Conservation (phyloP, 2,797 vertebrate species). For the Anisognathus igniventris region DNA sequence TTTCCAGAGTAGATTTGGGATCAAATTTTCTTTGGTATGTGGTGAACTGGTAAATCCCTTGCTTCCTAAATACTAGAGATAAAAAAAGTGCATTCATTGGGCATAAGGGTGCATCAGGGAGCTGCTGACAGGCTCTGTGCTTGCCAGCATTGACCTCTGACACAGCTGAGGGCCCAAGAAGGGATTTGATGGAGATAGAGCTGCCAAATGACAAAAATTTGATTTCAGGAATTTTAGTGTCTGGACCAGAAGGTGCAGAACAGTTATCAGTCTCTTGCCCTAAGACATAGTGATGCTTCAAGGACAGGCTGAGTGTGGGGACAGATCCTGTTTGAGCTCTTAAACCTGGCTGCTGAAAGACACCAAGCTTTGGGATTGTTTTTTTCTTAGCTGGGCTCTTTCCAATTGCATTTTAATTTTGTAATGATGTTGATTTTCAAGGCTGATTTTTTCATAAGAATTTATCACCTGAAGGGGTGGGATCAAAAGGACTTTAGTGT, state of each 20-base stretch:
- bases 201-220: background rate
- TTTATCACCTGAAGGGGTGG: background rate
- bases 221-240: background rate
- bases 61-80: background rate
- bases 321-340: background rate
- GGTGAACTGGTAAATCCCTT: background rate
- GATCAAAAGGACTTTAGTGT: background rate
- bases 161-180: background rate
- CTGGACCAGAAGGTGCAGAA: background rate
- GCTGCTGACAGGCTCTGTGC: background rate
- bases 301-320: background rate
- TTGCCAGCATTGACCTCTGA: background rate
- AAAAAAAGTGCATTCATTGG: background rate
- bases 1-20: background rate
- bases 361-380: background rate
- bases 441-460: background rate
- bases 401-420: background rate
- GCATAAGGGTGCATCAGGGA: too few species aligned
- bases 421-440: background rate
- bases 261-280: background rate
- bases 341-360: background rate
- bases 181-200: background rate
- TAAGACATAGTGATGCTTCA: background rate
- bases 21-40: background rate
- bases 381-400: background rate